Base-by-base conservation (phyloP, 2,888 invertebrate species). In the Tricholauxania praeusta region DNA sequence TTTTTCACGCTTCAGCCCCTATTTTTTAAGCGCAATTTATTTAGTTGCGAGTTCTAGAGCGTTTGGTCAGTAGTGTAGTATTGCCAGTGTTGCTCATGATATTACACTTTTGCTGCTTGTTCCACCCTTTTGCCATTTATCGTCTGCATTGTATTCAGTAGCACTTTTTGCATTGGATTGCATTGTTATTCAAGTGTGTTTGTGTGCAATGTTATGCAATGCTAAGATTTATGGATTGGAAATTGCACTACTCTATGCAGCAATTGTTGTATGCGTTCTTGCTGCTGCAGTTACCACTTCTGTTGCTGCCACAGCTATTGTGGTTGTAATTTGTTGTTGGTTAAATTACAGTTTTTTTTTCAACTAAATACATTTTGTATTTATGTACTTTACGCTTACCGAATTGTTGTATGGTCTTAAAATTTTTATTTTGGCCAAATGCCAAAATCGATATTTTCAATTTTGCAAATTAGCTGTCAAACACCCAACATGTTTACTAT, bases 361-460 rank as follows among this genome's bases (percentile, higher is more conserved):
- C 7, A 39, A 10, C 19, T 49, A n/a, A n/a, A n/a, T n/a, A 49
- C 64, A 19, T 6, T 64, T 32, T 22, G 22, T 63, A 48, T 53
- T 17, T 19, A 53, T 17, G 53, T 32, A 55, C 55, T 14, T 68
- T 68, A 48, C 67, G 59, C 51, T 49, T 59, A 59, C 22, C 7
- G 48, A 59, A 19, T 48, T 59, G 70, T 52, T 52, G 52, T 17
- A 47, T 10, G 28, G 32, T 17, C n/a, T 65, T 8, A 39, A 39
- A 39, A 3, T 28, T 10, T 53, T 15, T 19, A 49, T 64, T 72
- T 72, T 77, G 77, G 75, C 74, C 57, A 47, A 17, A 15, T 72
- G 65, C 74, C 77, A 77, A 77, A 75, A 77, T 75, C 77, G 74
- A 77, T 77, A 77, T 71, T 72, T 73, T 67, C 66, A 39, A 39